Conservation (phyloP, 2,888 invertebrate species). For the Globia sparganii region DNA sequence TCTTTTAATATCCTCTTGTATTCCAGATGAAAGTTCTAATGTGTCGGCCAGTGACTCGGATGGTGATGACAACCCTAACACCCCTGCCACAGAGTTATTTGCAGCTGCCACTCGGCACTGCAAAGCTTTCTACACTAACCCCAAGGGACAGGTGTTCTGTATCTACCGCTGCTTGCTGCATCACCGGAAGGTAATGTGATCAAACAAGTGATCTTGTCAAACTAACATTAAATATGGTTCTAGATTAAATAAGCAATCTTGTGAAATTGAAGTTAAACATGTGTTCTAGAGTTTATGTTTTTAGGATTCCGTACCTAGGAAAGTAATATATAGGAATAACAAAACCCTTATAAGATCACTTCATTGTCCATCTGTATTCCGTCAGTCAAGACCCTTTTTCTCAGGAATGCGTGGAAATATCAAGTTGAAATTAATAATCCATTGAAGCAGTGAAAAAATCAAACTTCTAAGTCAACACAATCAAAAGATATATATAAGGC, state of each 20-base stretch:
- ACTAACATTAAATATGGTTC: neutral
- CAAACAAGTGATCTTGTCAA: neutral
- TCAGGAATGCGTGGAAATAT: no score
- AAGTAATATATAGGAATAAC: no score
- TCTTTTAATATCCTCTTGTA: neutral
- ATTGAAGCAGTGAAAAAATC: no score
- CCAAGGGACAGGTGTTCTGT: slow-evolving; percentile 92
- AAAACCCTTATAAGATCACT: no score
- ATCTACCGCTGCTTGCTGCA: slow-evolving; percentile 93
- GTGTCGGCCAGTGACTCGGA: slow-evolving; percentile 88
- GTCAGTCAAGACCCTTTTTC: no score
- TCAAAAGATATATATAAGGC: no score
- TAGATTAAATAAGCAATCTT: neutral
- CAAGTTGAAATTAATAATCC: no score
- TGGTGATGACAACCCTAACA: slow-evolving; percentile 75
- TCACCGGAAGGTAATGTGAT: slow-evolving; percentile 92
- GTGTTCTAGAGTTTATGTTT: no score
- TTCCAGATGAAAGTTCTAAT: slow-evolving; percentile 83
- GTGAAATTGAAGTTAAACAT: no score
- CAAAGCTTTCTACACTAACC: slow-evolving; percentile 93
- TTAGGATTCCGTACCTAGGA: no score
- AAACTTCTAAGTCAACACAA: no score
- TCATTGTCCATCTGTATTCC: no score
- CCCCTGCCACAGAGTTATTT: slow-evolving; percentile 84
- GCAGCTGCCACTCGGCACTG: slow-evolving; percentile 91